A percentile compares a stretch with the other conserved stretches of the same genome.
Conservation (phyloP, 2,888 invertebrate species). For the Candidula unifasciata region DNA sequence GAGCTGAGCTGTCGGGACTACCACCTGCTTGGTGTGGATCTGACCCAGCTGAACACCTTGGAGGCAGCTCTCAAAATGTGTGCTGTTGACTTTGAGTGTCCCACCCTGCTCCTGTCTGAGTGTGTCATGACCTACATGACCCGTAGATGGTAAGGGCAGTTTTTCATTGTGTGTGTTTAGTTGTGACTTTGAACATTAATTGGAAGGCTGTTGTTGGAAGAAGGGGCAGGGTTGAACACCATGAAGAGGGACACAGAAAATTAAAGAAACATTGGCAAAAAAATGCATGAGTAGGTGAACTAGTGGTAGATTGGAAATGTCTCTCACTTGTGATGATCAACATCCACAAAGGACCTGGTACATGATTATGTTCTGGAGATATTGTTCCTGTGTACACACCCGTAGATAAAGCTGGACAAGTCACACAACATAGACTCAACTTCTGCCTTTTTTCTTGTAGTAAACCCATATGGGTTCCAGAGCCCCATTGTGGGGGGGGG, state of each 20-base stretch:
- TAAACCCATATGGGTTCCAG: too few species aligned
- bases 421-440: not conserved
- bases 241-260: not conserved
- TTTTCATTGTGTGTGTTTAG: not conserved
- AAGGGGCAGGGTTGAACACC: not conserved
- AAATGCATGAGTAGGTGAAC: too few species aligned
- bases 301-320: too few species aligned
- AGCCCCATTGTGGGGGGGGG: too few species aligned
- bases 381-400: too few species aligned
- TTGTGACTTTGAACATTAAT: not conserved
- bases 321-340: too few species aligned
- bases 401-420: too few species aligned
- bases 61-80: slow-evolving; percentile 70
- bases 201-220: not conserved
- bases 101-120: slow-evolving; percentile 79
- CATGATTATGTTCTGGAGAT: too few species aligned
- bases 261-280: too few species aligned
- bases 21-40: slow-evolving; percentile 76
- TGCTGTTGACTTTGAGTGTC: slow-evolving; percentile 70
- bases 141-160: slow-evolving; percentile 63
- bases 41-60: slow-evolving; percentile 72
- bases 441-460: too few species aligned
- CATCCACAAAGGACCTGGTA: too few species aligned
- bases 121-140: slow-evolving; percentile 79
- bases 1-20: slow-evolving; percentile 71